Evolutionary conservation across 2,797 vertebrate genomes (phyloP).

Genomic region (Cephalopachus bancanus): DNA sequence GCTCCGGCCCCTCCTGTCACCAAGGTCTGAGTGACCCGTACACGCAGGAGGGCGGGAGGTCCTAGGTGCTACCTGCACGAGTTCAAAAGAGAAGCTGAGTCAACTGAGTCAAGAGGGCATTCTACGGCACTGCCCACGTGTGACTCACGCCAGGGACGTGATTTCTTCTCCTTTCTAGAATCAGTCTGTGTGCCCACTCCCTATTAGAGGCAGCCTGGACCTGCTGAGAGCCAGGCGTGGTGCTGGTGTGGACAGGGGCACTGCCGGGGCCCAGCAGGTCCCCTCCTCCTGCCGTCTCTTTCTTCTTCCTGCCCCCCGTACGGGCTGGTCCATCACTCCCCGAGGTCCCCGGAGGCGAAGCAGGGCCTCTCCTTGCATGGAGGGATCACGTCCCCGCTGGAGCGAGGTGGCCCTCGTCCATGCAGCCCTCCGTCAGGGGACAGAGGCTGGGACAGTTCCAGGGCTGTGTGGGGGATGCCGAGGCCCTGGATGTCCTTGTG

Average conservation of each 20-base stretch:
- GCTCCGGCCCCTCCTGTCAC: no score
- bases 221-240: not conserved
- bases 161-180: not conserved
- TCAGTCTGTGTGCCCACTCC: not conserved
- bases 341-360: not conserved
- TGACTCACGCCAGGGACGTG: not conserved
- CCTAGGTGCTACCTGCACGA: no score
- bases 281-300: not conserved
- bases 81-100: no score
- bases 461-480: not conserved
- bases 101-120: no score
- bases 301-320: not conserved
- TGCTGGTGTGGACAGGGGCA: not conserved
- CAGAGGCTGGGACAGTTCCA: not conserved
- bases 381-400: not conserved
- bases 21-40: no score
- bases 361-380: not conserved
- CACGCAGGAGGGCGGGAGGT: no score
- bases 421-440: not conserved
- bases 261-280: not conserved
- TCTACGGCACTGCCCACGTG: not conserved
- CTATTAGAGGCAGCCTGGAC: not conserved
- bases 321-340: not conserved
- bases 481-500: not conserved
- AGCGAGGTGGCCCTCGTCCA: not conserved